Base-by-base conservation (phyloP, 2,797 vertebrate genomes). In the Astyanax mexicanus region DNA sequence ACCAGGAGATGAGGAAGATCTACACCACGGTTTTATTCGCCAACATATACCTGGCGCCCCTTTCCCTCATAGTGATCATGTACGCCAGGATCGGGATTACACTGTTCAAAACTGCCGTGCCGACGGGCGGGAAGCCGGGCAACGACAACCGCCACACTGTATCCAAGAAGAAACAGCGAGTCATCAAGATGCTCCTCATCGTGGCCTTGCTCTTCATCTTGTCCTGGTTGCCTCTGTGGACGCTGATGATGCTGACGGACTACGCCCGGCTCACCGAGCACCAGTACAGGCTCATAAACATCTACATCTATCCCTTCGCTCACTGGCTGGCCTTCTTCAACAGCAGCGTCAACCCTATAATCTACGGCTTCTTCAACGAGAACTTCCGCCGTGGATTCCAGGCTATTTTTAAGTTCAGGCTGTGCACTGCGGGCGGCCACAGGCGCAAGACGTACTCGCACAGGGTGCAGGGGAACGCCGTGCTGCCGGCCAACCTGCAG, bases 281-380 rank as follows among this genome's bases (percentile, higher is more conserved):
- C 3, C 93, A 96, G 74, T 81, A 95, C 74, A 88, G 88, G 54
- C 76, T 96, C 70, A 94, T 98, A 86, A 96, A 97, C 84, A 94
- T 96, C 67, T 98, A 96, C 38, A 80, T 97, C 49, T 98, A 97
- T 81, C 96, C 97, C 23, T 95, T 97, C 0, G 97, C 97, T n/a
- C 97, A 97, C 85, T 98, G 97, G 96, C 84, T 98, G 5, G 96
- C 96, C 17, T 98, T 99, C 80, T 96, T 93, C 84, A 98, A 99
- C 88, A 99, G 96, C 91, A 98, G 97, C 0, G 17, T 98, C 87
- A 97, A 98, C 88, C 96, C 97, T 38, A 95, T 98, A 80, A 93
- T 98, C 84, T 98, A 98, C 0, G 96, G 97, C 0, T 98, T 96
- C 91, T 97, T 96, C 81, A 98, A 98, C 0, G 92, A 96, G 77